Conservation (phyloP, 1,140 invertebrate genomes). For the Tenebrio molitor region DNA sequence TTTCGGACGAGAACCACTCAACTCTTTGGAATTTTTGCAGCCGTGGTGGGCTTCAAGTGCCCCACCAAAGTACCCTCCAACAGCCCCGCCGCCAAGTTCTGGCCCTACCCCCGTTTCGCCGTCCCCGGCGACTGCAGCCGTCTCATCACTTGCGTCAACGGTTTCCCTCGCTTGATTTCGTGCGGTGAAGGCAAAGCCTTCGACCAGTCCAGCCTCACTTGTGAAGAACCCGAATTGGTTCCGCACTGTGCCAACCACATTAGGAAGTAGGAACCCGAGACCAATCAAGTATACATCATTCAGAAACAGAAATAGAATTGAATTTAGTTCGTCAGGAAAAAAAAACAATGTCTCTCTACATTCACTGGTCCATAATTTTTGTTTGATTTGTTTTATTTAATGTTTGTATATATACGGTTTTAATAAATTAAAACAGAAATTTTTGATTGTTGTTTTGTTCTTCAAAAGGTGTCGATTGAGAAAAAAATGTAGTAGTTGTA, state of each 20-base stretch:
- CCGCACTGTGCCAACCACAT: constrained; percentile 69
- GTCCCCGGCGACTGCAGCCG: constrained; percentile 86
- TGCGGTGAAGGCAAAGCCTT: constrained; percentile 90
- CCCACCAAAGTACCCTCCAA: constrained; percentile 85
- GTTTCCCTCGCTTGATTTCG: constrained; percentile 85
- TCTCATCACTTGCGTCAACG: constrained; percentile 90
- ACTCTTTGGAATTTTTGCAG: constrained; percentile 64
- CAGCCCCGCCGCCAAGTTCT: constrained; percentile 85
- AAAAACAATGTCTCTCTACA: background rate
- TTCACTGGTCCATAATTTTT: background rate
- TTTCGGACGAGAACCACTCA: background rate
- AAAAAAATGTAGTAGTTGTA: too few relatives aligned
- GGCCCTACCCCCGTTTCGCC: constrained; percentile 90
- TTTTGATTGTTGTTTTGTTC: constrained; percentile 8
- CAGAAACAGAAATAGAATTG: too few relatives aligned
- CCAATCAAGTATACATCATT: background rate
- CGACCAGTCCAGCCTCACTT: constrained; percentile 85
- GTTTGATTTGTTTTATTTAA: background rate
- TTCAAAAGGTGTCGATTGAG: too few relatives aligned
- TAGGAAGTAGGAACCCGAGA: constrained; percentile 55
- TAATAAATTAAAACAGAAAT: constrained; percentile 36
- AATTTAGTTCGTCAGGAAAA: constrained; percentile 6
- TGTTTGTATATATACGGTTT: constrained; percentile 18
- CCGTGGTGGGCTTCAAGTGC: constrained; percentile 86
- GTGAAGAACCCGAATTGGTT: constrained; percentile 84